A percentile compares a stretch with the other conserved stretches of the same genome.
Conservation (phyloP, 2,797 vertebrate genomes). For the Synanceia verrucosa region DNA sequence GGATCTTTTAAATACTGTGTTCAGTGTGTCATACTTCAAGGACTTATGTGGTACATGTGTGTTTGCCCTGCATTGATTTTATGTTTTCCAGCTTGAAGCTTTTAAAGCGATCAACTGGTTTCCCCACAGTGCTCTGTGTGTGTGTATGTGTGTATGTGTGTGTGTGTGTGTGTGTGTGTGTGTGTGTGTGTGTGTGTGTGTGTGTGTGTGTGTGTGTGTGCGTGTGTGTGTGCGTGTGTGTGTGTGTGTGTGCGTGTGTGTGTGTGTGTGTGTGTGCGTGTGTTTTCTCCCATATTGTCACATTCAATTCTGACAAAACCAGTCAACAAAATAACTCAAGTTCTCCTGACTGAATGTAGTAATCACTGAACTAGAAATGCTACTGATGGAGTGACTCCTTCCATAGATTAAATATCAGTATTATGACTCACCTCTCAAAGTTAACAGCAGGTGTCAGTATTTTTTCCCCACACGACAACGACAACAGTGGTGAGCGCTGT, state of each 20-base stretch:
- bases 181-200: not conserved
- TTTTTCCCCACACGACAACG: too few relatives aligned
- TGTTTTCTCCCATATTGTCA: too few relatives aligned
- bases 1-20: constrained; percentile 13
- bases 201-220: too few relatives aligned
- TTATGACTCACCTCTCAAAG: not conserved
- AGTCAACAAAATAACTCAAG: not conserved
- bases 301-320: too few relatives aligned
- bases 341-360: constrained; percentile 10
- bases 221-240: not conserved
- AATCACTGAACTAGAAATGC: constrained; percentile 50
- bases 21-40: not conserved
- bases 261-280: not conserved
- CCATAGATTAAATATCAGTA: not conserved
- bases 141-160: constrained; percentile 10
- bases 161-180: not conserved
- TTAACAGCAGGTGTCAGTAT: not conserved
- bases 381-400: not conserved
- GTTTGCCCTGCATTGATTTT: not conserved
- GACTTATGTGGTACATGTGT: constrained; percentile 12
- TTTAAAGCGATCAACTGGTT: too few relatives aligned
- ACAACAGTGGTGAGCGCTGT: too few relatives aligned
- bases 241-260: not conserved
- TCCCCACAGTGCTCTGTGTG: not conserved
- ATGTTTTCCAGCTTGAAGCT: not conserved